A percentile compares a stretch with the other conserved stretches of the same genome.
phyloP scores from a whole-genome alignment of 2,113 vertebrate species.

The Ptychochromis oligacanthus region DNA sequence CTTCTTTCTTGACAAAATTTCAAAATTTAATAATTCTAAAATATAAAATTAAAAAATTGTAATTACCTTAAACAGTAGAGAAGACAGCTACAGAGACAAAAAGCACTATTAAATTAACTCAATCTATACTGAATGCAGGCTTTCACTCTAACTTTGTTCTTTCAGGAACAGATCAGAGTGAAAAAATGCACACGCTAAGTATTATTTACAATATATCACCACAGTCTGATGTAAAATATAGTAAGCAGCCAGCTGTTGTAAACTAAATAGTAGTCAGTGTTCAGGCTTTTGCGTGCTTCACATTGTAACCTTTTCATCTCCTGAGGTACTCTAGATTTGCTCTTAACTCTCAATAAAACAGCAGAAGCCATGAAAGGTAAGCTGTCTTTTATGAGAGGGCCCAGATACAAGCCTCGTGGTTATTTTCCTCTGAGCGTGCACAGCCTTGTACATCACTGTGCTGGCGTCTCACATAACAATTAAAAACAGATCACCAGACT shows the following conservation, averaged over 20 bases:
- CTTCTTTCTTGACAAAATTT: neutral
- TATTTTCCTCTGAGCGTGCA: slow-evolving; percentile 47
- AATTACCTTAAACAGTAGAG: neutral
- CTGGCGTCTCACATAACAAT: slow-evolving; percentile 59
- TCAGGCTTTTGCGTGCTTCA: slow-evolving; percentile 49
- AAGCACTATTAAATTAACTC: neutral
- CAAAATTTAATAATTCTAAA: neutral
- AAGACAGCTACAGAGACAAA: neutral
- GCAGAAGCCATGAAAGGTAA: slow-evolving; percentile 73
- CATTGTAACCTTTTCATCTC: slow-evolving; percentile 50
- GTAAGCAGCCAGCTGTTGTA: slow-evolving; percentile 29
- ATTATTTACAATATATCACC: slow-evolving; percentile 51
- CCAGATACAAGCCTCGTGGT: slow-evolving; percentile 66
- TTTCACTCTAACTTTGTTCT: neutral
- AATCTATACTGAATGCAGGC: neutral
- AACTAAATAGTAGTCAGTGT: slow-evolving; percentile 38
- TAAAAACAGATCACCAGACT: slow-evolving; percentile 64
- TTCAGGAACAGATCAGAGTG: neutral
- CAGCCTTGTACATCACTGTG: slow-evolving; percentile 49
- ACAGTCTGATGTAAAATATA: slow-evolving; percentile 32
- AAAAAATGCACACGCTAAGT: slow-evolving; percentile 12
- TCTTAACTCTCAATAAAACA: slow-evolving; percentile 62
- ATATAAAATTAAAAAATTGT: neutral
- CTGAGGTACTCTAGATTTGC: slow-evolving; percentile 29
- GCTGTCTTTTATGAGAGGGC: slow-evolving; percentile 72